phyloP scores from a whole-genome alignment of 2,113 vertebrate genomes.

The Ploceus nigricollis region DNA sequence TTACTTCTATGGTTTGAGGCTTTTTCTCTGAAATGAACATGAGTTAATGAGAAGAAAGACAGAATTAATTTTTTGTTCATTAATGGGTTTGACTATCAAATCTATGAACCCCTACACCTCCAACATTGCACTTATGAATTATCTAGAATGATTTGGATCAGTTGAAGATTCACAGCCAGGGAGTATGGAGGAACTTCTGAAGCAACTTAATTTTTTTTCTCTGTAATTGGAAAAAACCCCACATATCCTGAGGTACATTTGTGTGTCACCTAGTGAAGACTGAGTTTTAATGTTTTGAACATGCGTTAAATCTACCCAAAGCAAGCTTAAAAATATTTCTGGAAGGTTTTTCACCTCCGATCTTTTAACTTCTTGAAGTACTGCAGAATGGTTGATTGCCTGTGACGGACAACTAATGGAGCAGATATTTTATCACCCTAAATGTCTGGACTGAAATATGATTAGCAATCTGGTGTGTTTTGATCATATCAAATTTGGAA shows the following conservation, averaged over 20 bases:
- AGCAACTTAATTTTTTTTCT: background rate
- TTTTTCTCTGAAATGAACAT: background rate
- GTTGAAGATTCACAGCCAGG: background rate
- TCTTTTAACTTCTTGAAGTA: background rate
- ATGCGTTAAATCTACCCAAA: background rate
- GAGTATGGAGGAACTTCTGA: background rate
- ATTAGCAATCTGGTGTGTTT: background rate
- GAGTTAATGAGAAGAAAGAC: background rate
- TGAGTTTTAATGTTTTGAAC: background rate
- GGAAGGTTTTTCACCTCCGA: rapidly evolving
- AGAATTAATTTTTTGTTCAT: background rate
- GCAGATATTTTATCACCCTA: background rate
- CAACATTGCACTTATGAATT: background rate
- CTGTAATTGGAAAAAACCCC: background rate
- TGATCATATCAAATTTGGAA: background rate
- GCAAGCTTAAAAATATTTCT: background rate
- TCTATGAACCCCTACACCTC: background rate
- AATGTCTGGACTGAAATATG: background rate
- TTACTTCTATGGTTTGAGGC: background rate
- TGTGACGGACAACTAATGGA: background rate
- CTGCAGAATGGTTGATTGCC: background rate
- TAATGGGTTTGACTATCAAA: background rate
- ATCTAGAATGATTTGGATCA: background rate
- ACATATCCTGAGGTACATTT: background rate
- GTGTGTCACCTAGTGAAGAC: background rate